A percentile compares a stretch with the other conserved stretches of the same genome.
Conservation (phyloP, 53 echinoderm and acorn worm genomes). For the Patiria pectinifera region DNA sequence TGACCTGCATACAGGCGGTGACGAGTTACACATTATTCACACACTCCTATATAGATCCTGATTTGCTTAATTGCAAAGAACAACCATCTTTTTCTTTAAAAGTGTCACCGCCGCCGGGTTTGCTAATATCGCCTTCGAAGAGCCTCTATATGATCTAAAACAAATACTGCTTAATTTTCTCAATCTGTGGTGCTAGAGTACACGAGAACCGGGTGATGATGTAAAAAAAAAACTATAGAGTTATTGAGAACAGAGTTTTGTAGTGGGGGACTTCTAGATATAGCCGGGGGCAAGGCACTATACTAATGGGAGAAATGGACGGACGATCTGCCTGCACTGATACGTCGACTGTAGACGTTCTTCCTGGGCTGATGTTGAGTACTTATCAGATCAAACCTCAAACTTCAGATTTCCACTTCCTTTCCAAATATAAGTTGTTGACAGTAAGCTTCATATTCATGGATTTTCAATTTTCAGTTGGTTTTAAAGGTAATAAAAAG, state of each 20-base stretch:
- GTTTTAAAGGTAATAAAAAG: too few relatives aligned
- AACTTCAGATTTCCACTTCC: too few relatives aligned
- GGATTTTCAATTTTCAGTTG: too few relatives aligned
- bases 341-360: background rate
- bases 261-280: background rate
- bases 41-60: background rate
- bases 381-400: too few relatives aligned
- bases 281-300: slow-evolving; percentile 25
- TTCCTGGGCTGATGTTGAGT: background rate
- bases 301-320: background rate
- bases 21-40: background rate
- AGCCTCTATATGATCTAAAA: background rate
- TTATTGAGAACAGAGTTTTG: background rate
- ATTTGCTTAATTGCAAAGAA: background rate
- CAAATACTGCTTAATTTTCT: slow-evolving; percentile 53
- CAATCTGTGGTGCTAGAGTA: background rate
- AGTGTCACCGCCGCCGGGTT: background rate
- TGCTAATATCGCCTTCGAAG: slow-evolving; percentile 28
- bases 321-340: background rate
- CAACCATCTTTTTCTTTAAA: background rate
- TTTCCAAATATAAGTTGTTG: too few relatives aligned
- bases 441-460: too few relatives aligned
- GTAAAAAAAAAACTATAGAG: slow-evolving; percentile 4
- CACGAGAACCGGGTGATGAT: background rate
- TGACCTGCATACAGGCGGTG: background rate